Conservation (phyloP, 2,797 vertebrate species). For the Ceyx erithaca region DNA sequence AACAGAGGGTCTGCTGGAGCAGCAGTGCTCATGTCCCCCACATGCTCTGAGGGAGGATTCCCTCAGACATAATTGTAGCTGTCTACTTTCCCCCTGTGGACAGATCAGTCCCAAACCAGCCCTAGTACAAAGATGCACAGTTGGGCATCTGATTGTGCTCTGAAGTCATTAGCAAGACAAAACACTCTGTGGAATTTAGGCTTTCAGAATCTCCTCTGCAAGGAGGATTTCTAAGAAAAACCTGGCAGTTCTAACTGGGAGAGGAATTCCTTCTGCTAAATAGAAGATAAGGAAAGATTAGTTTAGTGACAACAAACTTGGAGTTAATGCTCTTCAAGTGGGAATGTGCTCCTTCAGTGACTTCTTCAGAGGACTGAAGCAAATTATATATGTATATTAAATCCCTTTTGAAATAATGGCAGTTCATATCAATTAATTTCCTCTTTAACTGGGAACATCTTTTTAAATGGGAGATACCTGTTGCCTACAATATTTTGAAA, state of each 20-base stretch:
- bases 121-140: slow-evolving; percentile 73
- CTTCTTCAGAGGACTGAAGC: not conserved
- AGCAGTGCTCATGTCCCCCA: slow-evolving; percentile 79
- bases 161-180: slow-evolving; percentile 90
- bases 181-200: slow-evolving; percentile 70
- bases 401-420: not conserved
- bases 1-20: slow-evolving; percentile 78
- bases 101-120: slow-evolving; percentile 81
- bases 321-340: slow-evolving; percentile 40
- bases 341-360: not conserved
- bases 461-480: not conserved
- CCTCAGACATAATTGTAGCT: slow-evolving; percentile 80
- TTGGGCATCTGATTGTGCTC: slow-evolving; percentile 84
- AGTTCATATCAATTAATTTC: not conserved
- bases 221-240: slow-evolving; percentile 84
- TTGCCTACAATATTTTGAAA: not conserved
- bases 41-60: slow-evolving; percentile 77
- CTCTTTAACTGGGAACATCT: not conserved
- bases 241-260: slow-evolving; percentile 85
- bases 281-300: slow-evolving; percentile 67
- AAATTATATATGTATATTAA: not conserved
- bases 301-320: slow-evolving; percentile 53
- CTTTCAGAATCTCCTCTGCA: slow-evolving; percentile 72
- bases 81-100: slow-evolving; percentile 81
- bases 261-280: slow-evolving; percentile 81